Percentiles rank a stretch among this genome's conserved stretches.
Conservation (phyloP, 1,140 invertebrate species). For the Bursaphelenchus mucronatus region DNA sequence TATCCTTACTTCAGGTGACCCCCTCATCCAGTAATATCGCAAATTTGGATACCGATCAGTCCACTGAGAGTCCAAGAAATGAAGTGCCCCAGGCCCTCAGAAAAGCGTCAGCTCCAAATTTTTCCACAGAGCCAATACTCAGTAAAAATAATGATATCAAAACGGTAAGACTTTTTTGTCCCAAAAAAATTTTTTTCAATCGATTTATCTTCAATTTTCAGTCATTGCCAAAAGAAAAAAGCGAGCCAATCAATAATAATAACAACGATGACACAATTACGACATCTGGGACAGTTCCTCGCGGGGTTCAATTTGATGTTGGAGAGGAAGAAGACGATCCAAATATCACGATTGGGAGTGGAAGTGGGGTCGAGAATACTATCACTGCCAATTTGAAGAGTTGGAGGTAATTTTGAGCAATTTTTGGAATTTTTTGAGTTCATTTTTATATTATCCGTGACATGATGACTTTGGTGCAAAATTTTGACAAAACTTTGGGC, state of each 20-base stretch:
- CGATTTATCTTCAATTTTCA: background rate
- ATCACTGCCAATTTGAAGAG: constrained; percentile 47
- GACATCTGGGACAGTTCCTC: background rate
- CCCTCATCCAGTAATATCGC: constrained; percentile 10
- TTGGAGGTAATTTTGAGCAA: constrained; percentile 34
- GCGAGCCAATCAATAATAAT: background rate
- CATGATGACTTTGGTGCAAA: too few species aligned
- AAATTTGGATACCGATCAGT: background rate
- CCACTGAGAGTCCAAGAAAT: background rate
- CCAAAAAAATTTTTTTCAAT: background rate
- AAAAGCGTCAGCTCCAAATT: background rate
- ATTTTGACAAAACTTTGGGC: too few species aligned
- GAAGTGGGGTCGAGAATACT: constrained; percentile 32
- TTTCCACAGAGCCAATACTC: background rate
- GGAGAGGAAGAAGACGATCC: constrained; percentile 26
- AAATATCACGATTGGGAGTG: constrained; percentile 12
- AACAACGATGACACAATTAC: background rate
- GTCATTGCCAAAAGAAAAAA: background rate
- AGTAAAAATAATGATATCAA: too few species aligned
- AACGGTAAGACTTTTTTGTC: background rate
- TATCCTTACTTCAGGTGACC: constrained; percentile 7
- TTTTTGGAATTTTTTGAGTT: background rate
- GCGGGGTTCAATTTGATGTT: constrained; percentile 36
- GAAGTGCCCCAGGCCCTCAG: constrained; percentile 3
- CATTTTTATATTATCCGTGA: background rate